Conservation (phyloP, 2,888 invertebrate species). For the Isotomurus palustris region DNA sequence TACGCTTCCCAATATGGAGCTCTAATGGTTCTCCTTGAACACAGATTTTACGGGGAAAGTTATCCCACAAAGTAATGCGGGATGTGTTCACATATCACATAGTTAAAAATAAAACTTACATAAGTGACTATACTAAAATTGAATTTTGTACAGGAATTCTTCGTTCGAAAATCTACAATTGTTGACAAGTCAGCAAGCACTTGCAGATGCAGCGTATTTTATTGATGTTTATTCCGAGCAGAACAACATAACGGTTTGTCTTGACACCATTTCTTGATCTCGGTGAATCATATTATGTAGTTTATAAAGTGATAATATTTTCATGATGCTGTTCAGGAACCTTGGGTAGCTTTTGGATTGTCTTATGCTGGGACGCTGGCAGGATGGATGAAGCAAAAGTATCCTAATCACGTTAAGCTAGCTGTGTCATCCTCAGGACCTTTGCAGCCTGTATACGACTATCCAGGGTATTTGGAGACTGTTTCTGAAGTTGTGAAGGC, state of each 20-base stretch:
- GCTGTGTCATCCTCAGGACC: slow-evolving; percentile 54
- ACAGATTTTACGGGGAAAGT: slow-evolving; percentile 26
- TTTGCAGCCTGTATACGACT: slow-evolving; percentile 52
- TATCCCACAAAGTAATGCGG: slow-evolving; percentile 15
- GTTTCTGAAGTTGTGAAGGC: slow-evolving; percentile 20
- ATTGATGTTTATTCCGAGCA: slow-evolving; percentile 48
- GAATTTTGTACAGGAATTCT: not conserved
- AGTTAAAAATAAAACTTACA: not conserved
- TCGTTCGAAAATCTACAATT: slow-evolving; percentile 38
- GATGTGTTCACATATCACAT: not conserved
- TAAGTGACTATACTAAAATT: not conserved
- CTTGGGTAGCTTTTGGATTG: slow-evolving; percentile 55
- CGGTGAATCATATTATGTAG: not conserved
- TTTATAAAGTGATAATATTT: not conserved
- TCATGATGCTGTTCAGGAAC: slow-evolving; percentile 27
- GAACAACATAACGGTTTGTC: slow-evolving; percentile 18
- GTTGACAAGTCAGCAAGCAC: slow-evolving; percentile 53
- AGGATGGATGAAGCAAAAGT: slow-evolving; percentile 54
- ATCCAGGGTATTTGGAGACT: slow-evolving; percentile 20
- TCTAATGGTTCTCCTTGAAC: slow-evolving; percentile 19
- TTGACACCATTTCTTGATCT: not conserved
- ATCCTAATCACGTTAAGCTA: slow-evolving; percentile 53
- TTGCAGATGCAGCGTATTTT: slow-evolving; percentile 54
- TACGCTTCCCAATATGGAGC: slow-evolving; percentile 17
- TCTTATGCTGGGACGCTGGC: slow-evolving; percentile 51